A percentile compares a stretch with the other conserved stretches of the same genome.
Evolutionary conservation across 2,797 vertebrate genomes (phyloP).

Genomic region (Astyanax mexicanus): DNA sequence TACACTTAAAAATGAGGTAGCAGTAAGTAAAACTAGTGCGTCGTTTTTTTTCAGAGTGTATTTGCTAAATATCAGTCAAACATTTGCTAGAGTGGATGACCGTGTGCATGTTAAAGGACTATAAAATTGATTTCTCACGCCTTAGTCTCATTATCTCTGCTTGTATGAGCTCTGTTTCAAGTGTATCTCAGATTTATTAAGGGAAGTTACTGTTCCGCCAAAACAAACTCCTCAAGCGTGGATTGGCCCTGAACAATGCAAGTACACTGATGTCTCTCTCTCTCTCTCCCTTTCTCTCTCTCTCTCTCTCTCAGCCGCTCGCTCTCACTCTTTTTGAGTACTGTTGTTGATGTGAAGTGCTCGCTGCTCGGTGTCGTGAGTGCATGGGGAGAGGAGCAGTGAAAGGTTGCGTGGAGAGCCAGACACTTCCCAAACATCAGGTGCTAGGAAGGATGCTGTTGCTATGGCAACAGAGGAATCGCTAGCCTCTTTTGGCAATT

Average conservation of each 20-base stretch:
- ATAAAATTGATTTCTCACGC: slow-evolving; percentile 1
- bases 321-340: background rate
- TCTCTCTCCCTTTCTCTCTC: background rate
- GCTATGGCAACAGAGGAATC: slow-evolving; percentile 50
- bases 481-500: slow-evolving; percentile 49
- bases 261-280: background rate
- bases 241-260: background rate
- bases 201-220: background rate
- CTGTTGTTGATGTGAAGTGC: slow-evolving; percentile 35
- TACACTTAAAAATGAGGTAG: too few relatives aligned
- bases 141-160: slow-evolving; percentile 3
- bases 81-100: too few relatives aligned
- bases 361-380: slow-evolving; percentile 30
- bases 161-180: background rate
- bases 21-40: too few relatives aligned
- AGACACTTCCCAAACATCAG: slow-evolving; percentile 48
- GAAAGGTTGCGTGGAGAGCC: slow-evolving; percentile 45
- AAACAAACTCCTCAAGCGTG: slow-evolving; percentile 1
- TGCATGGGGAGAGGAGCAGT: slow-evolving; percentile 23
- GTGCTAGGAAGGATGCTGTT: slow-evolving; percentile 51
- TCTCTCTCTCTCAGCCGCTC: background rate
- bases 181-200: background rate
- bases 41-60: too few relatives aligned
- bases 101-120: background rate
- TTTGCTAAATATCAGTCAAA: too few relatives aligned